Conservation (phyloP, 2,888 invertebrate genomes). For the Troilus luridus region DNA sequence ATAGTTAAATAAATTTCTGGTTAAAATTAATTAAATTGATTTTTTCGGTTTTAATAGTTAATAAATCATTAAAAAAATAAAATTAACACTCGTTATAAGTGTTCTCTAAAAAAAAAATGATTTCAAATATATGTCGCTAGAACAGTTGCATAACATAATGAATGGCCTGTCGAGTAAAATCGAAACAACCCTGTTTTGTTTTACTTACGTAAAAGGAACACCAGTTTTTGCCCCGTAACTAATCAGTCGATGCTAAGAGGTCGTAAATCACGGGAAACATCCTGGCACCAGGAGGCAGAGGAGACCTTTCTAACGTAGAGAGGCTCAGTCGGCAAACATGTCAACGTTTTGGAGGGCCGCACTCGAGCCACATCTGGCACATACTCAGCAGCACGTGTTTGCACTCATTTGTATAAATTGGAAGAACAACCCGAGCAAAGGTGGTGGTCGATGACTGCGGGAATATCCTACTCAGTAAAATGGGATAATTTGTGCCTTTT, state of each 20-base stretch:
- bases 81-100: too few relatives aligned
- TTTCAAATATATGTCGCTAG: too few relatives aligned
- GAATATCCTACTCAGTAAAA: not conserved
- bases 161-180: not conserved
- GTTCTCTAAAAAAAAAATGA: too few relatives aligned
- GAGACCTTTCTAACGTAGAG: not conserved
- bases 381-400: not conserved
- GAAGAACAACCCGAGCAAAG: not conserved
- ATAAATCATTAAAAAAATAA: too few relatives aligned
- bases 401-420: not conserved
- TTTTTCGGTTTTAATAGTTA: too few relatives aligned
- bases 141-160: not conserved
- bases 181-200: not conserved
- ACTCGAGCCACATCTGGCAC: slow-evolving; percentile 21
- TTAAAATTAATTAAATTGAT: too few relatives aligned
- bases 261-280: not conserved
- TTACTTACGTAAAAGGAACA: not conserved
- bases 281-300: not conserved
- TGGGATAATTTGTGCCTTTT: not conserved
- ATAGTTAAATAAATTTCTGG: too few relatives aligned
- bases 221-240: not conserved
- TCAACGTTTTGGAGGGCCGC: not conserved
- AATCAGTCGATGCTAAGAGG: not conserved
- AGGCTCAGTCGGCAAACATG: slow-evolving; percentile 5
- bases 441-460: not conserved